Conservation (phyloP, 1,140 invertebrate species). For the Globodera rostochiensis region DNA sequence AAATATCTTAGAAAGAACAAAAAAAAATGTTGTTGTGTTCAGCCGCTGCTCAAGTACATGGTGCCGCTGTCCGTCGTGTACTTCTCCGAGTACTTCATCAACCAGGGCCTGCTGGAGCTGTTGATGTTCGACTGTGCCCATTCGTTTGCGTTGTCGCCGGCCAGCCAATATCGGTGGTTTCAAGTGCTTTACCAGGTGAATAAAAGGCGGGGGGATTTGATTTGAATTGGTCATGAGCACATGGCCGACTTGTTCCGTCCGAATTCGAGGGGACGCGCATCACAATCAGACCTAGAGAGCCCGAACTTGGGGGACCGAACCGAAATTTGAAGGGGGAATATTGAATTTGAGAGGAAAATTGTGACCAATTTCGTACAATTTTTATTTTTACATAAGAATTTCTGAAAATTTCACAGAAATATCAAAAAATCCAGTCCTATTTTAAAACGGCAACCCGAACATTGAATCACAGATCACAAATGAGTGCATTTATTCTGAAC, state of each 20-base stretch:
- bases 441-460: background rate
- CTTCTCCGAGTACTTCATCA: slow-evolving; percentile 86
- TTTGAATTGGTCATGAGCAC: no score
- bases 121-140: slow-evolving; percentile 72
- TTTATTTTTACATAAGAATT: no score
- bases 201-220: background rate
- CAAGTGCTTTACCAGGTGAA: slow-evolving; percentile 80
- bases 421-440: no score
- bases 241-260: no score
- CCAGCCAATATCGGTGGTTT: slow-evolving; percentile 79
- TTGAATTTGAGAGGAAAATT: background rate
- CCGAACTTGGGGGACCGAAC: no score
- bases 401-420: no score
- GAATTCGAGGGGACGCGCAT: no score
- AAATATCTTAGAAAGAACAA: no score
- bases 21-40: no score
- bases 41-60: slow-evolving; percentile 76
- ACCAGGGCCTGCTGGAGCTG: slow-evolving; percentile 82
- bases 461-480: background rate
- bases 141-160: slow-evolving; percentile 72
- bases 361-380: background rate
- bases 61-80: slow-evolving; percentile 80
- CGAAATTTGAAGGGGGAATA: no score
- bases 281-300: no score
- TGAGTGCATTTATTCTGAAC: background rate